phyloP scores from a whole-genome alignment of 2,888 invertebrate species.

The Helleia helle region DNA sequence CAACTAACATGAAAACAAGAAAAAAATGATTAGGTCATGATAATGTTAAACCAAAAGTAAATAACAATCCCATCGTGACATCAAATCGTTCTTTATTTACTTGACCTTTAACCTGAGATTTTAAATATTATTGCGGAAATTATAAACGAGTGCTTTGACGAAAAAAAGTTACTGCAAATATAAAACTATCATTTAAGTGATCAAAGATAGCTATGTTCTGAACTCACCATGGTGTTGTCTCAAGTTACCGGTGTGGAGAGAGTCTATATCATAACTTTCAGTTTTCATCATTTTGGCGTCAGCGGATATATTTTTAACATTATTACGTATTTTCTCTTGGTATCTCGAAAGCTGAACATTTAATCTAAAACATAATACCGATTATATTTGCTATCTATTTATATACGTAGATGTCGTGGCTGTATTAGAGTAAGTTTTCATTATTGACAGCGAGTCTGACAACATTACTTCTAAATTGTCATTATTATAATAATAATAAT shows the following conservation, averaged over 20 bases:
- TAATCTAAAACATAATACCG: constrained; percentile 57
- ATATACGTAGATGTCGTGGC: too few species aligned
- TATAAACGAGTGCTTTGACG: too few species aligned
- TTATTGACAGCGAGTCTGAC: too few species aligned
- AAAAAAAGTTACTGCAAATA: too few species aligned
- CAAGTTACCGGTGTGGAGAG: constrained; percentile 44
- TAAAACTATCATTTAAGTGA: too few species aligned
- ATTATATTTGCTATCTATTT: too few species aligned
- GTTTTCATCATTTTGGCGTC: constrained; percentile 34
- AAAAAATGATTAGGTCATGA: background rate
- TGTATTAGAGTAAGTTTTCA: too few species aligned
- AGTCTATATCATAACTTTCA: constrained; percentile 41
- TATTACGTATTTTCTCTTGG: constrained; percentile 78
- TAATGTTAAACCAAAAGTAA: background rate
- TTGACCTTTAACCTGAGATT: too few species aligned
- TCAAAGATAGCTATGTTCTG: too few species aligned
- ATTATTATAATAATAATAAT: too few species aligned
- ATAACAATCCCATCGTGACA: constrained; percentile 9
- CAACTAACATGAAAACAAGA: background rate
- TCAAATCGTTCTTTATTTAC: background rate
- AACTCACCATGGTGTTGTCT: constrained; percentile 34
- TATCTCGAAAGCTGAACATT: constrained; percentile 85
- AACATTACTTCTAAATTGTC: too few species aligned
- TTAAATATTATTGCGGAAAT: too few species aligned
- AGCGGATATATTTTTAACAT: constrained; percentile 27